phyloP scores from a whole-genome alignment of 1,140 invertebrate species.

The Diabrotica virgifera region DNA sequence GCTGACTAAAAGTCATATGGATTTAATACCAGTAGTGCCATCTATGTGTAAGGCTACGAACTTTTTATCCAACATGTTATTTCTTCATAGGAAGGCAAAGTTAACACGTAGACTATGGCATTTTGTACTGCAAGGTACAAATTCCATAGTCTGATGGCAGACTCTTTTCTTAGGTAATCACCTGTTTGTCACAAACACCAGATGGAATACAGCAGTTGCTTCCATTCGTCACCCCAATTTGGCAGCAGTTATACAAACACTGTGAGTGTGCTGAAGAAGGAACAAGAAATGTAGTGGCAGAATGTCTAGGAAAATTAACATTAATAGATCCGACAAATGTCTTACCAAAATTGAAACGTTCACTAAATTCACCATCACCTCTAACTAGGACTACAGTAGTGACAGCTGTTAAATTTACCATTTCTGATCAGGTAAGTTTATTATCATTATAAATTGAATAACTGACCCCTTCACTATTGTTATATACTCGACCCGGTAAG shows the following conservation, averaged over 20 bases:
- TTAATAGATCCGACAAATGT: constrained; percentile 86
- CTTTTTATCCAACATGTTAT: no score
- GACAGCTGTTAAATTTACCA: constrained; percentile 97
- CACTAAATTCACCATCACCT: constrained; percentile 74
- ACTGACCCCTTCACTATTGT: no score
- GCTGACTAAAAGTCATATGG: no score
- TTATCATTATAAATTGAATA: no score
- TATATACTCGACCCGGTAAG: no score
- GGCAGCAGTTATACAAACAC: constrained; percentile 86
- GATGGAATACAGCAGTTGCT: constrained; percentile 75
- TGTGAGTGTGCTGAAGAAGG: constrained; percentile 96
- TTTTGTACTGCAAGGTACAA: no score
- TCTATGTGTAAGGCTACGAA: no score
- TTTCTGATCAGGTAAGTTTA: constrained; percentile 79
- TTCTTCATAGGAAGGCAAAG: no score
- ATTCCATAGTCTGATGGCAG: no score
- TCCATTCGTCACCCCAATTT: constrained; percentile 86
- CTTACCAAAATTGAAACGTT: constrained; percentile 74
- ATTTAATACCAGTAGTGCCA: no score
- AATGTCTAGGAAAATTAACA: constrained; percentile 96
- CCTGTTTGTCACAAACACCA: constrained; percentile 76
- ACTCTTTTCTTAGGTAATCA: constrained; percentile 67
- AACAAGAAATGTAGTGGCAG: constrained; percentile 96
- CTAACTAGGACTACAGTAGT: constrained; percentile 95
- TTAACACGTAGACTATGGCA: no score